Base-by-base conservation (phyloP, 1,140 invertebrate genomes). In the Lysiphlebus fabarum region DNA sequence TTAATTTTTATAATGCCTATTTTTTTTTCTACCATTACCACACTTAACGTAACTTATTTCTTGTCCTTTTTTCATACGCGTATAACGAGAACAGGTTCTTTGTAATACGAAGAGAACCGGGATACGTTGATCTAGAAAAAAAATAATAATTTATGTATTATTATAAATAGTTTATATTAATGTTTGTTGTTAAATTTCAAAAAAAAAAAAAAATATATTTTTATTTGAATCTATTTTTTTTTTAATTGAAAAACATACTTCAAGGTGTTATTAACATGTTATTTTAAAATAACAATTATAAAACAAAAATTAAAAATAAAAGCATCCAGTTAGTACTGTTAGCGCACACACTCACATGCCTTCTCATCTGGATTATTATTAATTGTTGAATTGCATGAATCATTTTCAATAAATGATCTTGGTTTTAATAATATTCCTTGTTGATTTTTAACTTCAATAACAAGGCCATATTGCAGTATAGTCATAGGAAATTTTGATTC, bases 391-490 rank as follows among this genome's bases (percentile, higher is more conserved):
- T 68, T 66, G 70, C 82, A 83, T 17, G 76, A 73, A 11, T 80
- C 69, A 66, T 81, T 74, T 53, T 81, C 76, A 64, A 86, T 84
- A 62, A 82, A 84, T 49, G 73, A 68, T 7, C 73, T 68, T 1
- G 83, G 81, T 61, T 81, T 80, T 17, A 85, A 62, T 1, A 80
- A 64, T 56, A 76, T 77, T 4, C 82, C 82, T 43, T 86, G 83
- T 67, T 86, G 84, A 65, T 87, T 83, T 67, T 86, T 85, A 7
- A 87, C 84, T 64, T 83, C 78, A 26, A 87, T 72, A 8, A 80
- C 80, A 40, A 87, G 63, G 5, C 85, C 84, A 63, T 85, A 80
- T 67, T 26, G 17, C 17, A 26, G 4, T 26, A 26, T 26, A 26
- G 17, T 26, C 17, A 26, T 26, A 2, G 17, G 17, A 26, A 26